Percentiles rank a stretch among this genome's conserved stretches.
phyloP scores from a whole-genome alignment of 2,113 vertebrate genomes.

The Bombycilla garrulus region DNA sequence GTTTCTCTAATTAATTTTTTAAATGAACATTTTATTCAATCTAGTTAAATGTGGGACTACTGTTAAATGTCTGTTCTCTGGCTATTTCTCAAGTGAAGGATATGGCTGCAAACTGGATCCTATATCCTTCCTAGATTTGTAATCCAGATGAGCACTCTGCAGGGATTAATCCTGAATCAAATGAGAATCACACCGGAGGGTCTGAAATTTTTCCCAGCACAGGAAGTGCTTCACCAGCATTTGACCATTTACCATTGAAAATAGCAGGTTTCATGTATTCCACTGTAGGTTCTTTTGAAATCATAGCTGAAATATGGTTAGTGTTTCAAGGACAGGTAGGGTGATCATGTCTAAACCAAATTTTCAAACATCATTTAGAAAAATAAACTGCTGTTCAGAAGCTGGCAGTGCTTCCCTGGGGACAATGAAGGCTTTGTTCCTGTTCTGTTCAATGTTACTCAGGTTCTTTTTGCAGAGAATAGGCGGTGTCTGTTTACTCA shows the following conservation, averaged over 20 bases:
- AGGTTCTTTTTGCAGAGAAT: background rate
- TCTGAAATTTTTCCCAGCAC: background rate
- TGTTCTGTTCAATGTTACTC: background rate
- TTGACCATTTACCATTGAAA: background rate
- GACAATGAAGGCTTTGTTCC: slow-evolving; percentile 12
- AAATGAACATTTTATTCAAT: background rate
- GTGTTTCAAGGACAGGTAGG: background rate
- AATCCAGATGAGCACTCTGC: background rate
- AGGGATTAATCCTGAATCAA: background rate
- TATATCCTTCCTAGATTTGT: background rate
- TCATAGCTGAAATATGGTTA: background rate
- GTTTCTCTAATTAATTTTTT: background rate
- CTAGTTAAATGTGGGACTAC: background rate
- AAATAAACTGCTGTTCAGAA: background rate
- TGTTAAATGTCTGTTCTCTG: background rate
- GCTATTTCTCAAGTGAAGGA: background rate
- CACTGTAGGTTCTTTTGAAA: background rate
- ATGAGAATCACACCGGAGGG: background rate
- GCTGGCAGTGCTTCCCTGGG: background rate
- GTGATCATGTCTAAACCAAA: background rate
- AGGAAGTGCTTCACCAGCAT: background rate
- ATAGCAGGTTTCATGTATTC: background rate
- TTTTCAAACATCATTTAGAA: background rate
- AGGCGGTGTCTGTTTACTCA: background rate
- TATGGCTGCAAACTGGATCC: background rate